phyloP scores from a whole-genome alignment of 1,140 invertebrate species.

The Eriocheir sinensis region DNA sequence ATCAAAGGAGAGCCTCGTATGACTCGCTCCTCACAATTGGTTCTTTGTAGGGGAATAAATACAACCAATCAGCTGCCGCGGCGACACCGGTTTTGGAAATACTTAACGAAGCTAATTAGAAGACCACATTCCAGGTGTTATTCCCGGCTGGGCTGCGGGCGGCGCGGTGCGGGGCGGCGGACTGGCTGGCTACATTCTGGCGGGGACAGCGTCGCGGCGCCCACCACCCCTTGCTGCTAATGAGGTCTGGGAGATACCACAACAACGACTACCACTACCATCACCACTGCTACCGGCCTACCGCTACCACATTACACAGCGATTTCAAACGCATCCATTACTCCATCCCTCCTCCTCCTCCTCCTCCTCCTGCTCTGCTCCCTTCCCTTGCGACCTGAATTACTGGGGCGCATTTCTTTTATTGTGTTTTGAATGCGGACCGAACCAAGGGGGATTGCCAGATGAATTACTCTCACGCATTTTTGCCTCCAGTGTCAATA shows the following conservation, averaged over 20 bases:
- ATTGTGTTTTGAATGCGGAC: constrained; percentile 57
- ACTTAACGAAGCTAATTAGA: neutral
- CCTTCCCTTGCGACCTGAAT: constrained; percentile 58
- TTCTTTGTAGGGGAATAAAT: constrained; percentile 63
- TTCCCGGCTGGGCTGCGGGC: neutral
- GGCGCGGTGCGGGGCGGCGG: neutral
- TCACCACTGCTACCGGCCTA: no score
- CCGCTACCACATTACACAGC: neutral
- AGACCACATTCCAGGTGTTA: constrained; percentile 27
- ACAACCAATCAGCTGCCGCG: constrained; percentile 52
- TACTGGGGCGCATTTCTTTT: constrained; percentile 58
- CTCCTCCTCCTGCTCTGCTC: neutral
- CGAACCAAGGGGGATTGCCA: constrained; percentile 61
- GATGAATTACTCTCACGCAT: constrained; percentile 60
- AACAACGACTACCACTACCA: no score
- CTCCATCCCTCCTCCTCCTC: neutral
- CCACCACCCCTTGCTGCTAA: neutral
- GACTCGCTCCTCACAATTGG: constrained; percentile 72
- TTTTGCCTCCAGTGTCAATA: constrained; percentile 67
- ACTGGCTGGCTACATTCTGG: neutral
- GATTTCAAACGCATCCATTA: constrained; percentile 64
- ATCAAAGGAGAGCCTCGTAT: constrained; percentile 70
- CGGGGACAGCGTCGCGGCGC: neutral
- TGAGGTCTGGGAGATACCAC: constrained; percentile 38
- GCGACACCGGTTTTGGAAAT: constrained; percentile 43